Percentiles rank a stretch among this genome's conserved stretches.
phyloP scores from a whole-genome alignment of 2,888 invertebrate species.

The Dasypolia templi region DNA sequence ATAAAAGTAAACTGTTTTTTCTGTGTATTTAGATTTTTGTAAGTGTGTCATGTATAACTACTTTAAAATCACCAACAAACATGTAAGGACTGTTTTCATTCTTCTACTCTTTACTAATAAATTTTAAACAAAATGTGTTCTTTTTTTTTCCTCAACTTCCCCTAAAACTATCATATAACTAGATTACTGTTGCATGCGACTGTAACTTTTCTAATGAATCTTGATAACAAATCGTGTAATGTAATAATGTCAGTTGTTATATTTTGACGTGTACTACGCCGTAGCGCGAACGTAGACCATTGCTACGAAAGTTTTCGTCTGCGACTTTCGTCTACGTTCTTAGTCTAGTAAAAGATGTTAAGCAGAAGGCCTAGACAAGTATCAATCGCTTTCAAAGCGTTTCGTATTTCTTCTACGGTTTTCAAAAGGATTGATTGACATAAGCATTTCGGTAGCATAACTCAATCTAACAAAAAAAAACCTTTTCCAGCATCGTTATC shows the following conservation, averaged over 20 bases:
- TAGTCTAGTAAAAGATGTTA: neutral
- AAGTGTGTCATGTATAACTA: neutral
- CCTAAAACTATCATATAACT: conserved; percentile 8
- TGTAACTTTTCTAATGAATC: conserved; percentile 29
- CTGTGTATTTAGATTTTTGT: neutral
- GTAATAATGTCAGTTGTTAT: conserved; percentile 10
- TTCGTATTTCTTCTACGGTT: neutral
- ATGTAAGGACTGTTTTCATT: neutral
- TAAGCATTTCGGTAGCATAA: neutral
- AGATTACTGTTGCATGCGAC: conserved; percentile 43
- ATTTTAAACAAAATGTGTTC: conserved; percentile 24
- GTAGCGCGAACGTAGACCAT: conserved; percentile 46
- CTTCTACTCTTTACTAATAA: conserved; percentile 30
- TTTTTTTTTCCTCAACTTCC: conserved; percentile 32
- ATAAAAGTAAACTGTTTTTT: neutral
- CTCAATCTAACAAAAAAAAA: too few relatives aligned
- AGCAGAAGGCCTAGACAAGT: too few relatives aligned
- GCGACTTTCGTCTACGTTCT: conserved; percentile 2
- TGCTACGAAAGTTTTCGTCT: conserved; percentile 35
- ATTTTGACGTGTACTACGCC: conserved; percentile 37
- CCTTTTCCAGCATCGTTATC: too few relatives aligned
- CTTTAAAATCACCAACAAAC: neutral
- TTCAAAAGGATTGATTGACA: neutral
- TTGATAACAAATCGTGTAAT: neutral
- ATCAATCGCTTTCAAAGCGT: neutral